phyloP scores from a whole-genome alignment of 2,113 vertebrate genomes.

The Sula dactylatra region DNA sequence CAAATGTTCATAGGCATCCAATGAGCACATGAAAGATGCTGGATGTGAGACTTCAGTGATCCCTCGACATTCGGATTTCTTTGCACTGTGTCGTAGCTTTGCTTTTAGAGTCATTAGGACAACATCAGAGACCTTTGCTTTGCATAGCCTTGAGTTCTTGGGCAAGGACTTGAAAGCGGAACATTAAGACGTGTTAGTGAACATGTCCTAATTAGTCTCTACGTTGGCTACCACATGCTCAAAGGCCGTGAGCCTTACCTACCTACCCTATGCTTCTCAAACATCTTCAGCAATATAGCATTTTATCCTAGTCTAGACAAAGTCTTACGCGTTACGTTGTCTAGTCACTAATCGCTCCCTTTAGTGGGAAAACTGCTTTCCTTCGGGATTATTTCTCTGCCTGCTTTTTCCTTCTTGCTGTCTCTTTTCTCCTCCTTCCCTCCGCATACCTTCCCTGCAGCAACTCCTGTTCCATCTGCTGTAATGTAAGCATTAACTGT shows the following conservation, averaged over 20 bases:
- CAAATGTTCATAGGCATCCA: not conserved
- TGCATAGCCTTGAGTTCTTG: slow-evolving; percentile 27
- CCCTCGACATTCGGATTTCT: not conserved
- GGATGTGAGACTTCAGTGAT: not conserved
- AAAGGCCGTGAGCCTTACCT: not conserved
- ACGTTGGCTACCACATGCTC: not conserved
- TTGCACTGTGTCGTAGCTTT: not conserved
- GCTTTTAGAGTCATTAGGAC: not conserved
- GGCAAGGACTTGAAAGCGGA: not conserved
- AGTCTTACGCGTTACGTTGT: slow-evolving; percentile 23
- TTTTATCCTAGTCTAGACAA: slow-evolving; percentile 51
- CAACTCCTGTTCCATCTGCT: slow-evolving; percentile 36
- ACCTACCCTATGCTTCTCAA: not conserved
- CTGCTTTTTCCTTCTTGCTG: slow-evolving; percentile 1
- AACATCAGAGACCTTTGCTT: slow-evolving; percentile 15
- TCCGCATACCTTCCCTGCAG: slow-evolving; percentile 56
- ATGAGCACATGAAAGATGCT: not conserved
- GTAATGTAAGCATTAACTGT: slow-evolving; percentile 51
- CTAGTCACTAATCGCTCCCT: not conserved
- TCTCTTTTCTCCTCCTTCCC: slow-evolving; percentile 21
- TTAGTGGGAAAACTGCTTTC: slow-evolving; percentile 14
- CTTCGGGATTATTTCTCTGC: slow-evolving; percentile 1
- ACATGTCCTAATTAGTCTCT: slow-evolving; percentile 3
- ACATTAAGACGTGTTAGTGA: not conserved
- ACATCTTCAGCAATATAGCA: not conserved